These are phyloP conservation scores for Camponotus vicinus DNA, from an alignment of 1,140 invertebrate genomes.

Conservation along the genomic window DNA sequence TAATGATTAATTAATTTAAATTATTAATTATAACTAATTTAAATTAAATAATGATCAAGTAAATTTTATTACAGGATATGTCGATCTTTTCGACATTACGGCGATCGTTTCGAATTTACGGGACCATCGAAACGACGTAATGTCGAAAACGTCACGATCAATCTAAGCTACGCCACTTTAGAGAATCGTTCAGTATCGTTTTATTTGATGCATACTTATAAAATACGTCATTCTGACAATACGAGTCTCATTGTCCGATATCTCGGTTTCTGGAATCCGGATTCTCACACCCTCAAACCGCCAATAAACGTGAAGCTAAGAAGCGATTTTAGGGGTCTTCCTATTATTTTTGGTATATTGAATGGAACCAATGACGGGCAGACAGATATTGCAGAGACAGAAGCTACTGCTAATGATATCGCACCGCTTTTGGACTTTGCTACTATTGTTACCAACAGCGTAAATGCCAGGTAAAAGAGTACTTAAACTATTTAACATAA, in stretches of 20 bases:
- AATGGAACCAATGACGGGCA: constrained; percentile 81
- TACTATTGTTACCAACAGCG: constrained; percentile 77
- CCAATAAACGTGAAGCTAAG: constrained; percentile 79
- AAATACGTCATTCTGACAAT: constrained; percentile 81
- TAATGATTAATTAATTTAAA: no score
- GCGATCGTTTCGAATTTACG: neutral
- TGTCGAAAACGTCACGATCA: constrained; percentile 61
- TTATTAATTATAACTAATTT: neutral
- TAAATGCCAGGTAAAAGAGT: constrained; percentile 82
- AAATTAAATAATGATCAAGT: neutral
- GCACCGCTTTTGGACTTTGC: constrained; percentile 82
- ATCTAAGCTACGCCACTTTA: constrained; percentile 58
- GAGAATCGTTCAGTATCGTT: constrained; percentile 73
- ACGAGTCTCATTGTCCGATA: constrained; percentile 79
- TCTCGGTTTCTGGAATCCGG: constrained; percentile 82
- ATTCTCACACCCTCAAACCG: constrained; percentile 64
- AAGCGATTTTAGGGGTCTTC: constrained; percentile 80
- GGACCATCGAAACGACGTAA: constrained; percentile 32
- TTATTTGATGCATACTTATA: constrained; percentile 81
- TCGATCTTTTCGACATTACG: constrained; percentile 33
- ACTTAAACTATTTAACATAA: no score
- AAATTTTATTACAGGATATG: constrained; percentile 52
- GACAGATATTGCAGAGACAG: constrained; percentile 70
- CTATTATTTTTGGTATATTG: constrained; percentile 82
- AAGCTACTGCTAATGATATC: constrained; percentile 75